These are phyloP conservation scores for Gastracanthus pulcherrimus DNA, from an alignment of 2,888 invertebrate genomes.

Conservation along the genomic window DNA sequence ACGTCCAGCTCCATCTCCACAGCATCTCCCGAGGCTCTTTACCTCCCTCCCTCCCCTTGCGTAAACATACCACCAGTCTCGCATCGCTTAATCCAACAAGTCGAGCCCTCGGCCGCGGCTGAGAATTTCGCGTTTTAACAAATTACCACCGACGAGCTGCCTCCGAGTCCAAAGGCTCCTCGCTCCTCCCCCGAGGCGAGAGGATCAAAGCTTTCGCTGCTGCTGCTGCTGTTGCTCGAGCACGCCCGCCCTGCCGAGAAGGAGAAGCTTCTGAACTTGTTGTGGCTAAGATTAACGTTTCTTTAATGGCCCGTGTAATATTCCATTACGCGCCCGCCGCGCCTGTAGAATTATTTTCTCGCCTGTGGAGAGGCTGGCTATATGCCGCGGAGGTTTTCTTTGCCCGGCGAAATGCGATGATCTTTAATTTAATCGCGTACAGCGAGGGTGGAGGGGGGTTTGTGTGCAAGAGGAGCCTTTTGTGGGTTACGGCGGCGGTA, in stretches of 20 bases:
- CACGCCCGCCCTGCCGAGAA: neutral
- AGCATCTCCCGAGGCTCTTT: too few relatives aligned
- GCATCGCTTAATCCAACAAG: too few relatives aligned
- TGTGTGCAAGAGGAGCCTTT: neutral
- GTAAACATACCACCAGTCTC: too few relatives aligned
- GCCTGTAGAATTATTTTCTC: slow-evolving; percentile 63
- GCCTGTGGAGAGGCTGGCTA: neutral
- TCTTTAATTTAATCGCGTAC: slow-evolving; percentile 50
- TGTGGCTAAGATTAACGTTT: slow-evolving; percentile 76
- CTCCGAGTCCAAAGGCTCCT: slow-evolving; percentile 60
- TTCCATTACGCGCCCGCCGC: slow-evolving; percentile 72
- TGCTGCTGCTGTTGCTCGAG: neutral
- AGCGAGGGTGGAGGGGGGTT: neutral
- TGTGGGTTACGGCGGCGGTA: too few relatives aligned
- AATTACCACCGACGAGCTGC: slow-evolving; percentile 67
- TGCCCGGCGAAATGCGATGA: slow-evolving; percentile 46
- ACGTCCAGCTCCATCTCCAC: too few relatives aligned
- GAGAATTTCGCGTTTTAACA: slow-evolving; percentile 72
- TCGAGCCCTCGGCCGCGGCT: slow-evolving; percentile 51
- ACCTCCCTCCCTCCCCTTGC: too few relatives aligned
- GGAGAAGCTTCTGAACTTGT: slow-evolving; percentile 68
- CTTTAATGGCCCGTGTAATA: slow-evolving; percentile 77
- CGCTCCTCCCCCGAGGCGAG: neutral
- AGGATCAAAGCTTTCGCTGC: slow-evolving; percentile 25
- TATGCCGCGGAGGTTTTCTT: slow-evolving; percentile 28